Conservation (phyloP, 2,113 vertebrate genomes). For the Tenebrosternarchus preto region DNA sequence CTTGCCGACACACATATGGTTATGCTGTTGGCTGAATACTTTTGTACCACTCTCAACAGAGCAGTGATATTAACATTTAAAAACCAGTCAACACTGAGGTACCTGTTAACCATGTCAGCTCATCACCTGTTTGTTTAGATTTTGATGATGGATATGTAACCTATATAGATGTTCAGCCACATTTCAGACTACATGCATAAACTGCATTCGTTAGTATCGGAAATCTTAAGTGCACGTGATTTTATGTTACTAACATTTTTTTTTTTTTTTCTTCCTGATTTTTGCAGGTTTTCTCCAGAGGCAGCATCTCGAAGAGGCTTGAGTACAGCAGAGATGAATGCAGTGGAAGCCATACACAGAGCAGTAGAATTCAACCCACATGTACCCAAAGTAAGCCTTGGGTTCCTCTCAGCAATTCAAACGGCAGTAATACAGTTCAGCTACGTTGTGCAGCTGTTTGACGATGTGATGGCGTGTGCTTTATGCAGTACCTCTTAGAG, state of each 20-base stretch:
- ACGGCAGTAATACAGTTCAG: background rate
- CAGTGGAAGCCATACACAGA: constrained; percentile 98
- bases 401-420: constrained; percentile 3
- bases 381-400: constrained; percentile 91
- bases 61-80: too few relatives aligned
- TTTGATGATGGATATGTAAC: too few relatives aligned
- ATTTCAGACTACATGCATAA: too few relatives aligned
- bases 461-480: constrained; percentile 48
- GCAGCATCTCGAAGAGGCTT: constrained; percentile 93
- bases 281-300: constrained; percentile 93
- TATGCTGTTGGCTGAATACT: too few relatives aligned
- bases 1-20: too few relatives aligned
- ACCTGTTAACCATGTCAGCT: too few relatives aligned
- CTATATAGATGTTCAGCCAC: too few relatives aligned
- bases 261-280: constrained; percentile 56
- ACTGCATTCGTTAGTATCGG: too few relatives aligned
- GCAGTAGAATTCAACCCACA: constrained; percentile 99
- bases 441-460: constrained; percentile 18
- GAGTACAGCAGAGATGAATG: constrained; percentile 99
- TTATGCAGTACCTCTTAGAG: constrained; percentile 94
- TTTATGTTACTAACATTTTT: constrained; percentile 16
- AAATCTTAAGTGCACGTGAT: too few relatives aligned
- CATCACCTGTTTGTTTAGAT: too few relatives aligned
- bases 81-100: too few relatives aligned
- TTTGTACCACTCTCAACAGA: too few relatives aligned